These are phyloP conservation scores for Geococcyx californianus DNA, from an alignment of 2,113 vertebrate species.

Conservation along the genomic window DNA sequence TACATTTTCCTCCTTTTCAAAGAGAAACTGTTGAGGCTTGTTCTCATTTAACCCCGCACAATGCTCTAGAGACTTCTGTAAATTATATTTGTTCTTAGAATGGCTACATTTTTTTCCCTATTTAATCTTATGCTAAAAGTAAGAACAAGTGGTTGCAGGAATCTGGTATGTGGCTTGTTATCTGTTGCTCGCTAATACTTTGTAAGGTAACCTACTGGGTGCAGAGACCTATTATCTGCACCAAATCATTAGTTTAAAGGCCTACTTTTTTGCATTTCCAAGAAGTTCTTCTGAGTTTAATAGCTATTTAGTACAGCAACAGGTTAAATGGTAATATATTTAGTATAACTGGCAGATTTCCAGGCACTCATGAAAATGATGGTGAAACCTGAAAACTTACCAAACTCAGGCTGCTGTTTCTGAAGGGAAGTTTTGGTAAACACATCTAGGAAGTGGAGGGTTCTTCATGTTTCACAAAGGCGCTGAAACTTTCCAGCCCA, in stretches of 20 bases:
- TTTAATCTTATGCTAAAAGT: neutral
- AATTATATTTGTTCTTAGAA: neutral
- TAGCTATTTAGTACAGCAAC: neutral
- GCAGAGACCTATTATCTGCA: neutral
- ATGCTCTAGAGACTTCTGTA: neutral
- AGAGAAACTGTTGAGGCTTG: neutral
- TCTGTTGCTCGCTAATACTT: neutral
- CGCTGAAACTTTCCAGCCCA: neutral
- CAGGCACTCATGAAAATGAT: rapidly evolving
- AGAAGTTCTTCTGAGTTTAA: neutral
- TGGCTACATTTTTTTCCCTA: neutral
- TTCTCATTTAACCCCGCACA: neutral
- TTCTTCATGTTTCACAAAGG: neutral
- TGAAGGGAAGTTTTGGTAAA: neutral
- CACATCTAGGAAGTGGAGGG: neutral
- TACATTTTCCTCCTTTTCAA: neutral
- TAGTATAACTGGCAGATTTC: neutral
- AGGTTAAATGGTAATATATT: neutral
- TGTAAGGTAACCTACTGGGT: neutral
- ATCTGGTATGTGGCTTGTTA: neutral
- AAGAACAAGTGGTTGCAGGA: neutral
- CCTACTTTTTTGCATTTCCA: neutral
- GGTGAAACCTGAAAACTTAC: neutral
- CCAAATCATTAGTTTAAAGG: neutral
- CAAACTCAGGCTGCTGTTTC: neutral